Conservation (phyloP, 1,140 invertebrate genomes). For the Musca vetustissima region DNA sequence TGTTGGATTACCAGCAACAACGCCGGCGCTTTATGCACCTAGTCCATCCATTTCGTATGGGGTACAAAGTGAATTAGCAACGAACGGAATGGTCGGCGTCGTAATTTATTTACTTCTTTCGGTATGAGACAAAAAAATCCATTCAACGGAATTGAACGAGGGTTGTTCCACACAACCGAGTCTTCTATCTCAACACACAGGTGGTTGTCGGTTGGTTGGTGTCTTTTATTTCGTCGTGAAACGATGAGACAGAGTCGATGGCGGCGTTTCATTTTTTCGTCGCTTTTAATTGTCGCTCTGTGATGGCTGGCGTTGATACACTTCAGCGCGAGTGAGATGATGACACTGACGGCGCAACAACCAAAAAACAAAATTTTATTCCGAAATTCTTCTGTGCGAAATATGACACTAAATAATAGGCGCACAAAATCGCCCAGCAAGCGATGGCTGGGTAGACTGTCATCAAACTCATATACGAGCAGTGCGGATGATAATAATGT, state of each 20-base stretch:
- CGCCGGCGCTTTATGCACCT: neutral
- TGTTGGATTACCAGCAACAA: too few relatives aligned
- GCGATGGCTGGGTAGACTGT: neutral
- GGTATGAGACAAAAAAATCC: neutral
- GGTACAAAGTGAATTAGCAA: neutral
- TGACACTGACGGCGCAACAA: constrained; percentile 26
- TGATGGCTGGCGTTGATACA: neutral
- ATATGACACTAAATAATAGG: constrained; percentile 49
- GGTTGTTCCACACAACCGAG: too few relatives aligned
- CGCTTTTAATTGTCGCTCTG: too few relatives aligned
- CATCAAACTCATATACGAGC: neutral
- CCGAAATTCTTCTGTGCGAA: constrained; percentile 44
- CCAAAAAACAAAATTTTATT: too few relatives aligned
- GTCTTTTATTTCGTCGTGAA: neutral
- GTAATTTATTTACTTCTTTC: neutral
- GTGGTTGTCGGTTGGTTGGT: too few relatives aligned
- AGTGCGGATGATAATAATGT: too few relatives aligned
- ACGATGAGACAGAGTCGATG: too few relatives aligned
- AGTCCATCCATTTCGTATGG: neutral
- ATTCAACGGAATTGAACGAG: too few relatives aligned
- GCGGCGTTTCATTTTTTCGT: neutral
- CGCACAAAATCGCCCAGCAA: constrained; percentile 29
- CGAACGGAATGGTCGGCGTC: neutral
- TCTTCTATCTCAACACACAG: too few relatives aligned
- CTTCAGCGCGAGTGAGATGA: constrained; percentile 14